Evolutionary conservation across 1,140 invertebrate species (phyloP), one percentile per base, ranked within the genome.

Genomic region (Ips nitidus): DNA sequence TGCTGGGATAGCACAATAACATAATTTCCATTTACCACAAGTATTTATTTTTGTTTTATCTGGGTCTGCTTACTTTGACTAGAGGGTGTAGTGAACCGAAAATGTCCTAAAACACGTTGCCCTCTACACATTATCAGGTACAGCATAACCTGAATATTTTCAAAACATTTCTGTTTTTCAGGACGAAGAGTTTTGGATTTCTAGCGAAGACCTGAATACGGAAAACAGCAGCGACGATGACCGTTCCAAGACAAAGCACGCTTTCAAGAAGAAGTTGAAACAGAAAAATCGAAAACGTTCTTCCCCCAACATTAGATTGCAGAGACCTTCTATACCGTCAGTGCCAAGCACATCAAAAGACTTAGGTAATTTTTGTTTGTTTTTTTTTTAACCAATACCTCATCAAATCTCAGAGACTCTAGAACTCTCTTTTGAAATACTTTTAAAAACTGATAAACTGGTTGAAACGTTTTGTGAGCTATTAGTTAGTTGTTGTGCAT

Each of bases 181-280:
- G 62, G 74, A 71, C 55, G 70, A 75, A 4, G 73, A 74, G 50
- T 43, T 68, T 38, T 76, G 75, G 75, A 76, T 76, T 47, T 76
- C 75, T 22, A 70, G 75, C 66, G 75, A 76, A 66, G 75, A 76
- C 42, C 64, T 76, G 22, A 73, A 67, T 37, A 76, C 75, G 8
- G 75, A 76, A 58, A 74, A 71, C 43, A 76, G 75, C 60, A 75
- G 71, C 57, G 74, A 75, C 39, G 75, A 76, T 45, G 75, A 76
- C 6, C 8, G 52, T 36, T 52, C 39, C 41, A 65, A 45, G 41
- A 7, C 55, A 22, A 68, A 59, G 45, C 56, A n/a, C 4, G 41
- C 60, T 2, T 65, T 36, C 45, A 67, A 64, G 42, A 71, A 64
- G 39, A 67, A 68, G 45, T 7, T 66, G 1, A 71, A 66, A 61